Evolutionary conservation across 2,797 vertebrate species (phyloP).

Genomic region (Iguana delicatissima): DNA sequence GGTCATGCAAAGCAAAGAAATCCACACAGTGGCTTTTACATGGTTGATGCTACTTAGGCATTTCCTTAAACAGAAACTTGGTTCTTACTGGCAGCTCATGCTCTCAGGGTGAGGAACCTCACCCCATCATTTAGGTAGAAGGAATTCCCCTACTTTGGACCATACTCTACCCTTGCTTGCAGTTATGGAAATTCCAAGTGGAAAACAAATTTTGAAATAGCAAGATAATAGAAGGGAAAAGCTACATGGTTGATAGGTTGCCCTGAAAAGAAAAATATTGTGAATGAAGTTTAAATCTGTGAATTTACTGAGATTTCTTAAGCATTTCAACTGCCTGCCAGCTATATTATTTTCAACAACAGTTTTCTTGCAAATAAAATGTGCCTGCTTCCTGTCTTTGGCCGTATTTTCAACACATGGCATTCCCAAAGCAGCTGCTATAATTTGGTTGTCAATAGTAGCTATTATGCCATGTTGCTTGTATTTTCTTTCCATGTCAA

Average conservation of each 20-base stretch:
- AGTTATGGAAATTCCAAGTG: neutral
- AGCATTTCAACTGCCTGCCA: neutral
- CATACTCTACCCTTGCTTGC: no score
- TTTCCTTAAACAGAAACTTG: neutral
- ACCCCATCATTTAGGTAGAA: no score
- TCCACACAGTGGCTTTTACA: neutral
- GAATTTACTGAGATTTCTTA: constrained; percentile 26
- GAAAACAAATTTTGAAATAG: neutral
- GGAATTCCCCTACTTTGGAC: no score
- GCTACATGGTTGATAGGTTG: neutral
- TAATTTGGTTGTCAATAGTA: constrained; percentile 54
- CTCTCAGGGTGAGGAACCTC: no score
- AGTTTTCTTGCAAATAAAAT: constrained; percentile 19
- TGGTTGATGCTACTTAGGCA: neutral
- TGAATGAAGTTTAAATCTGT: neutral
- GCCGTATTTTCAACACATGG: constrained; percentile 23
- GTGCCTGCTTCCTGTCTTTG: constrained; percentile 11
- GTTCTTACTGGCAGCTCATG: no score
- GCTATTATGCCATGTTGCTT: constrained; percentile 26
- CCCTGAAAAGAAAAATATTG: neutral
- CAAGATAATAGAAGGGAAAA: neutral
- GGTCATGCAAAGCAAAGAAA: neutral
- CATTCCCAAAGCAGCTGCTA: constrained; percentile 42
- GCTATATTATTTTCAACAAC: constrained; percentile 18
- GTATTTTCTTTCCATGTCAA: constrained; percentile 41